Conservation (phyloP, 2,113 vertebrate genomes). For the Sylvicapra grimmia region DNA sequence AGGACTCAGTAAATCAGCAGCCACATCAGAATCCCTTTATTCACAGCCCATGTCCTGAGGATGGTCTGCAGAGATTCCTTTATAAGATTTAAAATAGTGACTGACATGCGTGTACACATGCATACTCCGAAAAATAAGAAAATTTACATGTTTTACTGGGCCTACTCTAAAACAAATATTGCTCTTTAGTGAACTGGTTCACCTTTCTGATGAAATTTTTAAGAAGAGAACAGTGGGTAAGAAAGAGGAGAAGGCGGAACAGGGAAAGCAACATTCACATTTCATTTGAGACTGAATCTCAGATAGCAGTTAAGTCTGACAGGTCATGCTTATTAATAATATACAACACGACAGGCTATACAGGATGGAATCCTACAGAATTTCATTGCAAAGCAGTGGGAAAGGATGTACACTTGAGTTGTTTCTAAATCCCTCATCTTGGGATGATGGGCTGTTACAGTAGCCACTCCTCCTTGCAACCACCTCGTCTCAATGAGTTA, state of each 20-base stretch:
- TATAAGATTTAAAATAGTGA: not conserved
- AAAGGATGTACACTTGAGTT: not conserved
- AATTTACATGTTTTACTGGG: not conserved
- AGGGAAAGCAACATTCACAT: not conserved
- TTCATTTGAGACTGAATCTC: not conserved
- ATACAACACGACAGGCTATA: not conserved
- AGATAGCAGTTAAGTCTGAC: not conserved
- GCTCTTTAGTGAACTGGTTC: not conserved
- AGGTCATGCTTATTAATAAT: not conserved
- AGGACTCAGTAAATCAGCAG: not conserved
- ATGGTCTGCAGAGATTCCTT: not conserved
- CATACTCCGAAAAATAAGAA: not conserved
- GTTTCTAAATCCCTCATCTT: slow-evolving; percentile 23
- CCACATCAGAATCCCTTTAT: not conserved
- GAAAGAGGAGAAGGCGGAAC: not conserved
- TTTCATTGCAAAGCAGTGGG: not conserved
- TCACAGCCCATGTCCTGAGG: not conserved
- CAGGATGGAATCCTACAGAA: not conserved
- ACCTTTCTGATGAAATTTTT: not conserved
- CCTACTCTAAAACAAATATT: not conserved
- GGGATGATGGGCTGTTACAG: slow-evolving; percentile 77
- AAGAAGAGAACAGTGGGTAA: not conserved
- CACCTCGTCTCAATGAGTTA: rapidly evolving
- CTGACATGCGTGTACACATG: not conserved
- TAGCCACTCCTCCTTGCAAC: not conserved